Evolutionary conservation across 1,140 invertebrate species (phyloP).

Genomic region (Scaptomyza hsui): DNA sequence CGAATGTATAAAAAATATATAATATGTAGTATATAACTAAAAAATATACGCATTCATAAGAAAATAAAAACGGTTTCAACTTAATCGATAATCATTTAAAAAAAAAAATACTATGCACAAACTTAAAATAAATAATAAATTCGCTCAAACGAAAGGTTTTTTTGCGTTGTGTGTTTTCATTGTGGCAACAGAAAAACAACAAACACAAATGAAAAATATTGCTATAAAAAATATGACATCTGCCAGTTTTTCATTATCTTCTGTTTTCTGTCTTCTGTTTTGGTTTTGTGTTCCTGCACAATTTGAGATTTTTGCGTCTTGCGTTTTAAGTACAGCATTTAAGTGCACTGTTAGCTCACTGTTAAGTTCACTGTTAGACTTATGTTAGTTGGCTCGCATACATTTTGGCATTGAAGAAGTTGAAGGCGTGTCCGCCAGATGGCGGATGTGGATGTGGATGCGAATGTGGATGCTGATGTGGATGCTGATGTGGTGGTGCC

Average conservation of each 20-base stretch:
- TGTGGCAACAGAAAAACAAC: too few species aligned
- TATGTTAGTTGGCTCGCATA: slow-evolving; percentile 34
- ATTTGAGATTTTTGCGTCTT: slow-evolving; percentile 66
- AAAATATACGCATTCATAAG: slow-evolving; percentile 3
- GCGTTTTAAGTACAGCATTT: slow-evolving; percentile 70
- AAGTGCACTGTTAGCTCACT: slow-evolving; percentile 65
- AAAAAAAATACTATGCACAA: slow-evolving; percentile 59
- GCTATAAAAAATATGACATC: slow-evolving; percentile 70
- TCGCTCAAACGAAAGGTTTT: slow-evolving; percentile 77
- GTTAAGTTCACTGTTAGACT: slow-evolving; percentile 23
- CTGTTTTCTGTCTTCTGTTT: slow-evolving; percentile 10
- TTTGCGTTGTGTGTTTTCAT: slow-evolving; percentile 2
- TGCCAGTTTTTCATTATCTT: slow-evolving; percentile 24
- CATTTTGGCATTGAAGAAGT: slow-evolving; percentile 79
- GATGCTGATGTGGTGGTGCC: slow-evolving; percentile 55
- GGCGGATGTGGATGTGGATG: slow-evolving; percentile 37
- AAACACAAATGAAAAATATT: slow-evolving; percentile 40
- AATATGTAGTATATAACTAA: slow-evolving; percentile 28
- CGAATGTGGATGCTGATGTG: slow-evolving; percentile 37
- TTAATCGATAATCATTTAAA: slow-evolving; percentile 59
- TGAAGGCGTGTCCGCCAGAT: slow-evolving; percentile 57
- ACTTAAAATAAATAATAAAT: slow-evolving; percentile 72
- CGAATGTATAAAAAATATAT: slow-evolving; percentile 48
- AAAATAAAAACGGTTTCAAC: slow-evolving; percentile 35
- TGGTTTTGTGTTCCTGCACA: slow-evolving; percentile 72